Percentiles rank a stretch among this genome's conserved stretches.
These are phyloP conservation scores for Achatina immaculata DNA, from an alignment of 1,140 invertebrate species.

Conservation along the genomic window DNA sequence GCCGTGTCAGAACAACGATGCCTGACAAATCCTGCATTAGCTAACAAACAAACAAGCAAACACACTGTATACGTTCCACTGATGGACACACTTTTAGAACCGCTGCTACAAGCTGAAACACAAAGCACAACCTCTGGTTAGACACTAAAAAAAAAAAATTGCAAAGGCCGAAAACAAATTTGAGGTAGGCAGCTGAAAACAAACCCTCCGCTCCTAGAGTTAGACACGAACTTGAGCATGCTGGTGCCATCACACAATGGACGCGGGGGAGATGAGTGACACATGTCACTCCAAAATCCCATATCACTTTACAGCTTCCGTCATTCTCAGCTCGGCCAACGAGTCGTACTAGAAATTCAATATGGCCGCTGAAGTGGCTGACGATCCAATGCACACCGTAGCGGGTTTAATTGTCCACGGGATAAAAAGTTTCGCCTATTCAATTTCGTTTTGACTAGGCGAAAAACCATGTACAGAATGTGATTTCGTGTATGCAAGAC, in stretches of 20 bases:
- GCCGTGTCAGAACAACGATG: too few species aligned
- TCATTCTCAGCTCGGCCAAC: not conserved
- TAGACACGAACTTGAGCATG: not conserved
- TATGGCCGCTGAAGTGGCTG: not conserved
- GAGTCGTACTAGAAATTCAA: not conserved
- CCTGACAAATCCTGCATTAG: too few species aligned
- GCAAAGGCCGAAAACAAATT: not conserved
- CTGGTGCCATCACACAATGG: not conserved
- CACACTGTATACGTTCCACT: too few species aligned
- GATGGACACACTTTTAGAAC: too few species aligned
- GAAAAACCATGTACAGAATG: too few species aligned
- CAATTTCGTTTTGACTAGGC: not conserved
- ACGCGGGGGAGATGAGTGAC: not conserved
- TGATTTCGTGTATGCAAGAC: too few species aligned
- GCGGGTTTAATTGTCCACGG: not conserved
- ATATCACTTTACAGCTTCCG: not conserved
- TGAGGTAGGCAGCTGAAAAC: not conserved
- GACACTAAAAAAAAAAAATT: too few species aligned
- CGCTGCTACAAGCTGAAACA: too few species aligned
- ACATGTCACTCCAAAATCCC: conserved; percentile 3
- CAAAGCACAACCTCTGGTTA: too few species aligned
- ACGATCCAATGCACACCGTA: not conserved
- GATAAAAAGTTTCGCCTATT: not conserved
- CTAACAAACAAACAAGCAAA: too few species aligned
- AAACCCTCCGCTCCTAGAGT: not conserved